Evolutionary conservation across 2,797 vertebrate species (phyloP).

Genomic region (Mormyrops attenuatus): DNA sequence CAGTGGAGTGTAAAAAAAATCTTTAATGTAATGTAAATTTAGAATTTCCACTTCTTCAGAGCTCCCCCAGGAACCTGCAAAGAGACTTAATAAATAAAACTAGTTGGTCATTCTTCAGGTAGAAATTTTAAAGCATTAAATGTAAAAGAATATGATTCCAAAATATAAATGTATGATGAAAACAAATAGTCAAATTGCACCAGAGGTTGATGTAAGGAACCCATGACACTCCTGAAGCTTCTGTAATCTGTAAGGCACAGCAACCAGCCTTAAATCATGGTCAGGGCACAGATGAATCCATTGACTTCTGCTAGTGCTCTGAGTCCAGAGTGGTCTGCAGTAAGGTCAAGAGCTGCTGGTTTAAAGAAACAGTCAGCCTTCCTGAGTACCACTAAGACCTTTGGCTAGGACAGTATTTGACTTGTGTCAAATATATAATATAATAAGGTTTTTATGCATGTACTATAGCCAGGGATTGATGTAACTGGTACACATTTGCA

Average conservation of each 20-base stretch:
- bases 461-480: background rate
- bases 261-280: background rate
- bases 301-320: background rate
- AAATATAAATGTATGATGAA: background rate
- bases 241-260: background rate
- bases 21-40: background rate
- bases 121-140: background rate
- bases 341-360: background rate
- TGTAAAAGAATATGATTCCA: background rate
- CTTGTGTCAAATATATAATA: background rate
- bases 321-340: background rate
- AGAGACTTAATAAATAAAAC: background rate
- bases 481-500: background rate
- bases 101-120: background rate
- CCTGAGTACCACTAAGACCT: background rate
- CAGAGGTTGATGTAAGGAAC: background rate
- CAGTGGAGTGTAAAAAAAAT: background rate
- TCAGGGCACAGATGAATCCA: background rate
- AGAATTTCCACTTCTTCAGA: background rate
- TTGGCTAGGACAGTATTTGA: background rate
- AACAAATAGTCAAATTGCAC: background rate
- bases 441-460: background rate
- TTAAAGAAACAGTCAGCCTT: background rate
- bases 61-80: too few relatives aligned
- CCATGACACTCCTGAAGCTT: background rate